These are phyloP conservation scores for Phymanthus crucifer DNA, from an alignment of 92 coral and sea anemone genomes.

Conservation along the genomic window DNA sequence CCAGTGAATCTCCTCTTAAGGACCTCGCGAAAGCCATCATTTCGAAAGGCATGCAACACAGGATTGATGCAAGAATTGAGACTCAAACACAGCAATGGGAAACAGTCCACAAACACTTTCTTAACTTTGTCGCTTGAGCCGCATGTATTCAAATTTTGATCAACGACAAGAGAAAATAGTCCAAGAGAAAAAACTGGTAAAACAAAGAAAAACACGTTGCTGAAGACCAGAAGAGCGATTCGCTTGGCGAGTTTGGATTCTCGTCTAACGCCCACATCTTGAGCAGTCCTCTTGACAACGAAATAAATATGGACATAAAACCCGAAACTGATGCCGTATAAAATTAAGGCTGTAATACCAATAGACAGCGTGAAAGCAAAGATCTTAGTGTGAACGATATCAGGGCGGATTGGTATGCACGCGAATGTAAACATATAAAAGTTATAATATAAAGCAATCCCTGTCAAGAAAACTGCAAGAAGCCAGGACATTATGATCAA, in stretches of 20 bases:
- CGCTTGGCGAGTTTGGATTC: background rate
- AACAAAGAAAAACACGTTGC: too few species aligned
- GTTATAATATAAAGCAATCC: constrained; percentile 24
- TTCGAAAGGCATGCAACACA: too few species aligned
- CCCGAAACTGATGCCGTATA: constrained; percentile 14
- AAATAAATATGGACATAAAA: constrained; percentile 51
- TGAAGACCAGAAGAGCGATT: too few species aligned
- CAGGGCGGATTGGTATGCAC: constrained; percentile 24
- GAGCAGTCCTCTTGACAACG: constrained; percentile 24
- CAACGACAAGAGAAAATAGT: too few species aligned
- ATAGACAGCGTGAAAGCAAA: too few species aligned
- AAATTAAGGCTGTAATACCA: background rate
- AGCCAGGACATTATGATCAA: constrained; percentile 3
- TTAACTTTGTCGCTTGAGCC: too few species aligned
- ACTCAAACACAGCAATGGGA: too few species aligned
- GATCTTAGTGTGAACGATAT: background rate
- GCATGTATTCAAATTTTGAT: too few species aligned
- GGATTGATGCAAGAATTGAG: too few species aligned
- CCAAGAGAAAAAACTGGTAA: too few species aligned
- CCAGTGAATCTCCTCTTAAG: too few species aligned
- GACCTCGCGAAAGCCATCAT: constrained; percentile 30
- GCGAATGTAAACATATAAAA: constrained; percentile 11
- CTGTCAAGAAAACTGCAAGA: constrained; percentile 16
- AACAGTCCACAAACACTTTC: too few species aligned
- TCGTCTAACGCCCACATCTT: background rate